These are phyloP conservation scores for Meiosimyza platycephala DNA, from an alignment of 2,888 invertebrate genomes.

Conservation along the genomic window DNA sequence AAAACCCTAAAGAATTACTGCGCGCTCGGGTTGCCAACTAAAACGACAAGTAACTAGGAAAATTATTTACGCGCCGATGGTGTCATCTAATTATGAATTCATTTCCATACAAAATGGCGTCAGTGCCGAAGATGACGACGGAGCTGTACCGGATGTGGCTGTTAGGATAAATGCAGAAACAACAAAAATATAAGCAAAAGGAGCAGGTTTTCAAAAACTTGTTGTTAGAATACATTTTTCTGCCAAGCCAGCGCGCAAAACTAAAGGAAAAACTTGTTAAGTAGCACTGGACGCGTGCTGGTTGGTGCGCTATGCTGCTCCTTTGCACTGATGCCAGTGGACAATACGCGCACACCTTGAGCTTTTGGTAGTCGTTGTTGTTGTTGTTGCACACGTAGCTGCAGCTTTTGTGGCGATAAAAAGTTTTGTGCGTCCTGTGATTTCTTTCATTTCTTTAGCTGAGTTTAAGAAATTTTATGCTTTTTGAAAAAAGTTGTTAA, in stretches of 20 bases:
- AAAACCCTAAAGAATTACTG: constrained; percentile 30
- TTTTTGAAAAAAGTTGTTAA: constrained; percentile 60
- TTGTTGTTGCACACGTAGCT: constrained; percentile 3
- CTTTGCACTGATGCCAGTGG: constrained; percentile 5
- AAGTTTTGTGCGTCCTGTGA: constrained; percentile 36
- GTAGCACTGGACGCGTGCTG: constrained; percentile 32
- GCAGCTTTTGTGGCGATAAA: constrained; percentile 25
- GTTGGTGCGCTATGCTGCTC: constrained; percentile 5
- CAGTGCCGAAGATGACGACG: constrained; percentile 25
- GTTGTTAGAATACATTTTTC: constrained; percentile 21
- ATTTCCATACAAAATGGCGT: constrained; percentile 50
- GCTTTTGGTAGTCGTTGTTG: neutral
- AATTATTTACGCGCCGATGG: constrained; percentile 68
- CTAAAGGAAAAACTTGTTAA: constrained; percentile 21
- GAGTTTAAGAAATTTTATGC: constrained; percentile 46
- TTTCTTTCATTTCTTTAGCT: constrained; percentile 30
- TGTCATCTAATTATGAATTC: constrained; percentile 68
- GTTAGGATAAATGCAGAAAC: constrained; percentile 1
- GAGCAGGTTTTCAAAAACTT: constrained; percentile 19
- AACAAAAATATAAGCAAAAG: neutral
- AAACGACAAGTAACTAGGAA: constrained; percentile 46
- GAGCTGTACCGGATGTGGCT: constrained; percentile 15
- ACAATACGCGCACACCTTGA: constrained; percentile 35
- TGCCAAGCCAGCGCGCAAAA: constrained; percentile 17
- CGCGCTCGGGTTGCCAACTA: constrained; percentile 48